Base-by-base conservation (phyloP, 64 coral and sea anemone species). In the Montipora cactus region DNA sequence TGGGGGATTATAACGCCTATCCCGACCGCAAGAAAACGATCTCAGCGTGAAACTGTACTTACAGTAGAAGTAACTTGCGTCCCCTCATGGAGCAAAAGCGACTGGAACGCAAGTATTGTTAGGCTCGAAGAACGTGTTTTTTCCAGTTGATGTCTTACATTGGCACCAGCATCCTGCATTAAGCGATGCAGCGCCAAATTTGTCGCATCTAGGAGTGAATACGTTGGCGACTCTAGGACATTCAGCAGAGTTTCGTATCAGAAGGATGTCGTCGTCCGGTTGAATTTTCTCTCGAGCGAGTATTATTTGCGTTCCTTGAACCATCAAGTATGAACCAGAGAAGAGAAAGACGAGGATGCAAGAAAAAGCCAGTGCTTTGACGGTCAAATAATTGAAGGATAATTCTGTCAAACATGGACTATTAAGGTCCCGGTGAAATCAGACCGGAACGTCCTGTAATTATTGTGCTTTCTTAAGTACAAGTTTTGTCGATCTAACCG, bases 211-310 rank as follows among this genome's bases (percentile, higher is more conserved):
- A 19, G 76, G 76, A 49, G 4, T 8, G 45, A 15, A 71, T 7
- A 1, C 0, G 5, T 1, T 0, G 7, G 0, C 18, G 4, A 0
- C 1, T 3, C 2, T 46, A 10, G 44, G 76, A 49, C 76, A 78
- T 47, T 78, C 28, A 5, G 3, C 46, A 2, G 14, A 14, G 4
- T 18, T 0, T 15, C 0, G 0, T 8, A 12, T 0, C 76, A 78
- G 47, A 13, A 49, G 76, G 49, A 78, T 16, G 47, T 78, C 76
- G 47, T 78, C 76, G 0, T 78, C 4, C 1, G 44, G 44, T 4
- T 78, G 13, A 2, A 1, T n/a, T 18, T 49, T 16, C 1, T 49
- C 76, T 78, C 76, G 76, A 20, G 0, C 15, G 4, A 78, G 3
- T 7, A 4, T 0, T 4, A 78, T 48, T 12, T 76, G 25, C 2